A percentile compares a stretch with the other conserved stretches of the same genome.
Evolutionary conservation across 1,140 invertebrate genomes (phyloP).

Genomic region (Homalodisca vitripennis): DNA sequence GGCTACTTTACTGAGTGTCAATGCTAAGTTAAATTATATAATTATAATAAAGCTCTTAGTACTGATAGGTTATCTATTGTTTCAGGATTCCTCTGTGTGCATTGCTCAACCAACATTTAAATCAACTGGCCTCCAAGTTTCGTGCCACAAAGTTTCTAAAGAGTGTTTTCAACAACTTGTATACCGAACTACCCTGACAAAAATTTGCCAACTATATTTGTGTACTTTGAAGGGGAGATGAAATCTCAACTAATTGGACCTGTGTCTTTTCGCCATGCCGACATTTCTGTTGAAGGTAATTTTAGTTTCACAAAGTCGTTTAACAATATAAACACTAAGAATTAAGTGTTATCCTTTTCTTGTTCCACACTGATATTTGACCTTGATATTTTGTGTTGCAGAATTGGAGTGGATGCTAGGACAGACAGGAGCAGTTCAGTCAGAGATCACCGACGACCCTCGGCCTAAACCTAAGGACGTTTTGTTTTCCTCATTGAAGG

Average conservation of each 20-base stretch:
- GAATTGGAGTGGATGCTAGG: conserved; percentile 91
- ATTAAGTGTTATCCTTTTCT: too few species aligned
- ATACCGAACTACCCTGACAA: conserved; percentile 95
- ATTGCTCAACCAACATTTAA: conserved; percentile 84
- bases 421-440: conserved; percentile 76
- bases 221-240: conserved; percentile 89
- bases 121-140: conserved; percentile 75
- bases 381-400: conserved; percentile 56
- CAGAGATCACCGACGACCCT: conserved; percentile 82
- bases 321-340: too few species aligned
- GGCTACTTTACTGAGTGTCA: too few species aligned
- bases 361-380: too few species aligned
- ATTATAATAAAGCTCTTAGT: not conserved
- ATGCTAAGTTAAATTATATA: too few species aligned
- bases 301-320: conserved; percentile 3
- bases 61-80: conserved; percentile 39
- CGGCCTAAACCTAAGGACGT: conserved; percentile 63
- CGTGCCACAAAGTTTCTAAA: conserved; percentile 90
- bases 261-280: conserved; percentile 75
- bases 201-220: conserved; percentile 92
- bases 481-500: conserved; percentile 56
- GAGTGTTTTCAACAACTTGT: conserved; percentile 89
- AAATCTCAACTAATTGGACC: conserved; percentile 87
- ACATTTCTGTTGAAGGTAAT: conserved; percentile 73
- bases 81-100: conserved; percentile 88